Evolutionary conservation across 2,888 invertebrate species (phyloP), one percentile per base, ranked within the genome.

Genomic region (Tanypteryx hageni): DNA sequence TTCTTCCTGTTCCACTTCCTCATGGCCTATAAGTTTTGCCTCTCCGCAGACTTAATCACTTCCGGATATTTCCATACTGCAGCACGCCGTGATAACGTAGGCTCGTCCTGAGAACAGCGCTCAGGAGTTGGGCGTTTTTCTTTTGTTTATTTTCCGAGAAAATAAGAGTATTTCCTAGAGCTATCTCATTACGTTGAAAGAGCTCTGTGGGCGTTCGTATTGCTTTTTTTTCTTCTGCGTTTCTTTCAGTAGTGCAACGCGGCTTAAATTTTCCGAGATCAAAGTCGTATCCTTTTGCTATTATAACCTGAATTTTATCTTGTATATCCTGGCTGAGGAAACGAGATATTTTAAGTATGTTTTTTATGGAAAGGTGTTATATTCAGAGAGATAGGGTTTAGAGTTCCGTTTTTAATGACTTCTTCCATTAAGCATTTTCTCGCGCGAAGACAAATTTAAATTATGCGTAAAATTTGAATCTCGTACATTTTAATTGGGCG

Each of bases 11-110:
- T 13, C 76, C 4, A 27, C 76, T 76, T 76, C 27, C 27, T 76
- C 22, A 27, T 14, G 76, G 27, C 22, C 76, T 76, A 76, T 76
- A 76, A 76, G 76, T 76, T 76, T 76, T 76, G 27, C 76, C 76
- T 76, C 27, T 76, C 76, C 76, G 76, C 76, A 76, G 27, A 76
- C 22, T 76, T 76, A 76, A 76, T 76, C 76, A 76, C 76, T 76
- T 76, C 76, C 76, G 76, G 76, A 76, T 14, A 27, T 76, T 76
- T 76, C 76, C 76, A 76, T 76, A 76, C 18, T 27, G 27, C 27
- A 13, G 18, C 27, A 3, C 22, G 22, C 11, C 27, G 27, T 76
- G 13, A 27, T 27, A 27, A 3, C 11, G 22, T 76, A 7, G 22
- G 22, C 27, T 76, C 76, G 11, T 27, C 22, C 27, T 27, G 27